A percentile compares a stretch with the other conserved stretches of the same genome.
Conservation (phyloP, 1,140 invertebrate genomes). For the Ylistrum balloti region DNA sequence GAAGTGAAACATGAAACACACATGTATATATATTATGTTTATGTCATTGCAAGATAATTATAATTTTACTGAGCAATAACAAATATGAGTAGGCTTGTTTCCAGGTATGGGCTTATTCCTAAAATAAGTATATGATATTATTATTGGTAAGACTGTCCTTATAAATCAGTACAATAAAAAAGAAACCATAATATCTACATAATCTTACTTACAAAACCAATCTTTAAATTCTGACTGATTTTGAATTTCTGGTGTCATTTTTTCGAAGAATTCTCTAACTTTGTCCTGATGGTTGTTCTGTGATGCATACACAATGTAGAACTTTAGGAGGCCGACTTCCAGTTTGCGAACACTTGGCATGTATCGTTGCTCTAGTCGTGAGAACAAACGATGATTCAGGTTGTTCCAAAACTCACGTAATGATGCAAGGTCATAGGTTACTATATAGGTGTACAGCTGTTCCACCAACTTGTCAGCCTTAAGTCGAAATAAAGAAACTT, state of each 20-base stretch:
- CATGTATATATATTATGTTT: too few relatives aligned
- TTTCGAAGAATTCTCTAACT: slow-evolving; percentile 94
- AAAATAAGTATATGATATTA: too few relatives aligned
- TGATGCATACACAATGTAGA: slow-evolving; percentile 94
- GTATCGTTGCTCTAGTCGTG: slow-evolving; percentile 92
- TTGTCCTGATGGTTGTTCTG: slow-evolving; percentile 92
- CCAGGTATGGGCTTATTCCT: too few relatives aligned
- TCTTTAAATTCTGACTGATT: slow-evolving; percentile 96
- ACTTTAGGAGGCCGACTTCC: slow-evolving; percentile 92
- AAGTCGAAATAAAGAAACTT: slow-evolving; percentile 61
- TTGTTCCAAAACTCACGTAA: slow-evolving; percentile 94
- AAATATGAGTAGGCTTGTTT: too few relatives aligned
- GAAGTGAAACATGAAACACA: too few relatives aligned
- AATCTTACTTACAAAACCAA: slow-evolving; percentile 93
- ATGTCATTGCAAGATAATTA: too few relatives aligned
- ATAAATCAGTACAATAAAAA: too few relatives aligned
- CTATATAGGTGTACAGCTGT: slow-evolving; percentile 91
- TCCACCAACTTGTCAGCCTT: slow-evolving; percentile 95
- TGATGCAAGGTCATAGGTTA: slow-evolving; percentile 89
- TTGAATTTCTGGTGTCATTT: slow-evolving; percentile 93
- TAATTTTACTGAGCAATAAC: too few relatives aligned
- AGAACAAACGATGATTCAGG: slow-evolving; percentile 93
- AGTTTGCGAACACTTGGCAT: slow-evolving; percentile 91
- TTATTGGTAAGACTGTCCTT: too few relatives aligned
- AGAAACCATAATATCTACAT: not conserved